Conservation (phyloP, 2,113 vertebrate genomes). For the Dasyornis broadbenti region DNA sequence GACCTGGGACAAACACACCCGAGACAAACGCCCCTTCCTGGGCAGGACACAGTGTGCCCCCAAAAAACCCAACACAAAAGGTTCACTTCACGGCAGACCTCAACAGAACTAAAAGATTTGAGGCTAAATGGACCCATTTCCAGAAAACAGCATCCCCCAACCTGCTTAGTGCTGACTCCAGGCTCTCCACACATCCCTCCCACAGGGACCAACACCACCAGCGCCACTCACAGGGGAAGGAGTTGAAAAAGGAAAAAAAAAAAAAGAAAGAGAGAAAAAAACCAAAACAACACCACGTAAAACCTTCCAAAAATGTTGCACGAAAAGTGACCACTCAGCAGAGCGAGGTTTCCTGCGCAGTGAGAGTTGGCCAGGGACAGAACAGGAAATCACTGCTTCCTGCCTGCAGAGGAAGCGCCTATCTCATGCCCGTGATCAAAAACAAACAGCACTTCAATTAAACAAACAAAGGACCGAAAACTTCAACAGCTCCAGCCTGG, state of each 20-base stretch:
- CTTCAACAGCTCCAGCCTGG: conserved; percentile 23
- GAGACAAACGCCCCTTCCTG: background rate
- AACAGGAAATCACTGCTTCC: conserved; percentile 67
- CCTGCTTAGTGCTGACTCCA: rapidly evolving
- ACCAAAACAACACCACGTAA: background rate
- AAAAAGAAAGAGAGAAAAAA: background rate
- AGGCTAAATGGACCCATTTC: background rate
- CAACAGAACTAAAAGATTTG: background rate
- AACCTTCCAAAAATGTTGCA: background rate
- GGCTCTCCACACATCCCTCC: background rate
- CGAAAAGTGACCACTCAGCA: conserved; percentile 57
- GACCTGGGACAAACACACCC: no score
- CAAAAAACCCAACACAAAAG: background rate
- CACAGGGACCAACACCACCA: background rate
- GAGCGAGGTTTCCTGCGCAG: conserved; percentile 53
- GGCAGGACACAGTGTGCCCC: rapidly evolving
- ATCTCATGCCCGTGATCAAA: conserved; percentile 49
- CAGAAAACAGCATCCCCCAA: background rate
- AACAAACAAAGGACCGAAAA: conserved; percentile 54
- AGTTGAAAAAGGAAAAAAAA: rapidly evolving
- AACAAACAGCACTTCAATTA: conserved; percentile 60
- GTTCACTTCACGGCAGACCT: no score
- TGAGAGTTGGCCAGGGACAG: conserved; percentile 40
- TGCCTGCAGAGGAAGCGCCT: conserved; percentile 56
- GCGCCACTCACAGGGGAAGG: background rate